These are phyloP conservation scores for Habroteleia sp. DNA, from an alignment of 2,888 invertebrate genomes.

Conservation along the genomic window DNA sequence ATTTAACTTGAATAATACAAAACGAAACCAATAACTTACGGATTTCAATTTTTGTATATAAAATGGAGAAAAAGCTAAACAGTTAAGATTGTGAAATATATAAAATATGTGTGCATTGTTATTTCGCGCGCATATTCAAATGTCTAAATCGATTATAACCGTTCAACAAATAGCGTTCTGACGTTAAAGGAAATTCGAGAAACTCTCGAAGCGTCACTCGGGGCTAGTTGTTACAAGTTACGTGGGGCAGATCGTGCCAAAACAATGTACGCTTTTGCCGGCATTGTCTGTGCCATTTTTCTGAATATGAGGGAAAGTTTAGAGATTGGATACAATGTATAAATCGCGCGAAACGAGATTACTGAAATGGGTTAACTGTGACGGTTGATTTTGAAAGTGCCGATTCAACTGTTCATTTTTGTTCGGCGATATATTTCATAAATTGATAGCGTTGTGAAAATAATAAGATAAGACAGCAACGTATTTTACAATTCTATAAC, in stretches of 20 bases:
- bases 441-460: conserved; percentile 10
- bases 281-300: conserved; percentile 52
- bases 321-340: conserved; percentile 28
- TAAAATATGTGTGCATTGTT: conserved; percentile 51
- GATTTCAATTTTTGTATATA: too few relatives aligned
- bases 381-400: conserved; percentile 28
- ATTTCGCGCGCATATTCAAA: conserved; percentile 42
- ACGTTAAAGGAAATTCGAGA: conserved; percentile 60
- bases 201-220: conserved; percentile 56
- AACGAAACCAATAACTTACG: too few relatives aligned
- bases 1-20: too few relatives aligned
- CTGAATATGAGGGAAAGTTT: conserved; percentile 53
- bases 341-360: conserved; percentile 41
- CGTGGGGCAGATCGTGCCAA: conserved; percentile 19
- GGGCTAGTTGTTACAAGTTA: conserved; percentile 37
- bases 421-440: conserved; percentile 16
- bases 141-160: conserved; percentile 57
- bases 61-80: not conserved
- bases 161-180: conserved; percentile 31
- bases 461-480: not conserved
- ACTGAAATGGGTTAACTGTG: conserved; percentile 31
- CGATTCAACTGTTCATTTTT: conserved; percentile 13
- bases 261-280: conserved; percentile 45
- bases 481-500: not conserved
- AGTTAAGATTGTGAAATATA: conserved; percentile 20